Percentiles rank a stretch among this genome's conserved stretches.
Evolutionary conservation across 2,888 invertebrate genomes (phyloP).

Genomic region (Polyommatus icarus): DNA sequence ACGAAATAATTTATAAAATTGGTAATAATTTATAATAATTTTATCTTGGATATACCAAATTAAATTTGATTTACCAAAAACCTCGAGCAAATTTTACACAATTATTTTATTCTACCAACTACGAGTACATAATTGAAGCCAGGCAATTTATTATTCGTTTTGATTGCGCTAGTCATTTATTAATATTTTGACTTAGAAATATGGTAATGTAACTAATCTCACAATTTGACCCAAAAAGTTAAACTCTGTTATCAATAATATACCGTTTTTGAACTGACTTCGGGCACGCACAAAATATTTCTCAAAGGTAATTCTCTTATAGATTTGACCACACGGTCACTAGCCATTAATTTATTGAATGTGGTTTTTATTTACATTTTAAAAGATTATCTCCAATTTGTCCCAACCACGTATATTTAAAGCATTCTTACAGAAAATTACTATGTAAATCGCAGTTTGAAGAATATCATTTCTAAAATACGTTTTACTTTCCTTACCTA

Average conservation of each 20-base stretch:
- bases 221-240: conserved; percentile 9
- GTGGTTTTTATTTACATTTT: neutral
- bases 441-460: too few species aligned
- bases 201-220: neutral
- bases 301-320: neutral
- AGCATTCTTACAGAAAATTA: too few species aligned
- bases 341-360: neutral
- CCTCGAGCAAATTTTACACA: too few species aligned
- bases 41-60: too few species aligned
- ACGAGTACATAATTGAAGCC: neutral
- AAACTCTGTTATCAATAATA: conserved; percentile 11
- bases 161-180: neutral
- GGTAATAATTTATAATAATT: too few species aligned
- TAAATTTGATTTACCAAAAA: too few species aligned
- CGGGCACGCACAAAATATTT: conserved; percentile 3
- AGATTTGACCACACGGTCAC: neutral
- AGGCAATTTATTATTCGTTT: neutral
- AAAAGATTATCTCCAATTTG: neutral
- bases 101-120: neutral
- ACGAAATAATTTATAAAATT: neutral
- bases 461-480: too few species aligned
- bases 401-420: neutral
- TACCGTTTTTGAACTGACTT: conserved; percentile 4
- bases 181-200: neutral
- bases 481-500: too few species aligned